Conservation (phyloP, 2,113 vertebrate genomes). For the Boulengerochromis microlepis region DNA sequence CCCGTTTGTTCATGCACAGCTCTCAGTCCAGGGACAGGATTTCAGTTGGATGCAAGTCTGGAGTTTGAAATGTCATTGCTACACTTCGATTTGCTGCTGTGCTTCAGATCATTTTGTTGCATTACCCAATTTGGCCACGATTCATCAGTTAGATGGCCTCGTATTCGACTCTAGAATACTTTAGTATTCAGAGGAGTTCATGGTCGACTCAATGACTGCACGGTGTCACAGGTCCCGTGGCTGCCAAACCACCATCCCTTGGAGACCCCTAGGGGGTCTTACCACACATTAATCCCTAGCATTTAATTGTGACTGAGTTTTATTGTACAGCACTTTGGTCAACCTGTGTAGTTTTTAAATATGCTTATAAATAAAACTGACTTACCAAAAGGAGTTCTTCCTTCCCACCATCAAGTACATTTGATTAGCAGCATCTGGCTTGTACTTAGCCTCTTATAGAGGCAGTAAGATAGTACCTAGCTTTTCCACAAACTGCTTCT, state of each 20-base stretch:
- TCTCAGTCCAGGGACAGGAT: background rate
- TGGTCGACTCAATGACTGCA: background rate
- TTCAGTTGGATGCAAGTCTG: background rate
- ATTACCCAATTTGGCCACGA: background rate
- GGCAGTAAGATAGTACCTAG: background rate
- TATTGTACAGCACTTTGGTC: background rate
- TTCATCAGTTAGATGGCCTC: background rate
- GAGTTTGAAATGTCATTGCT: background rate
- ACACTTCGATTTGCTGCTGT: background rate
- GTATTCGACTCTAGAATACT: fast-evolving
- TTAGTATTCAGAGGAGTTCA: background rate
- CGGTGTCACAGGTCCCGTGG: background rate
- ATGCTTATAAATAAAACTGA: background rate
- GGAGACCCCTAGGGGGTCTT: background rate
- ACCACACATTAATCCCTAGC: background rate
- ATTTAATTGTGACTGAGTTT: background rate
- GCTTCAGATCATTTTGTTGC: background rate
- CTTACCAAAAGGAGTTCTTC: background rate
- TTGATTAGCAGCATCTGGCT: background rate
- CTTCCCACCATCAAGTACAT: background rate
- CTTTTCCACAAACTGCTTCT: background rate
- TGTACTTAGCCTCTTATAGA: background rate
- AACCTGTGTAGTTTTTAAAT: background rate
- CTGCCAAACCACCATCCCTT: background rate
- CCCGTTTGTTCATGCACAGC: fast-evolving